phyloP scores from a whole-genome alignment of 2,888 invertebrate species.

The Zeuzera pyrina region DNA sequence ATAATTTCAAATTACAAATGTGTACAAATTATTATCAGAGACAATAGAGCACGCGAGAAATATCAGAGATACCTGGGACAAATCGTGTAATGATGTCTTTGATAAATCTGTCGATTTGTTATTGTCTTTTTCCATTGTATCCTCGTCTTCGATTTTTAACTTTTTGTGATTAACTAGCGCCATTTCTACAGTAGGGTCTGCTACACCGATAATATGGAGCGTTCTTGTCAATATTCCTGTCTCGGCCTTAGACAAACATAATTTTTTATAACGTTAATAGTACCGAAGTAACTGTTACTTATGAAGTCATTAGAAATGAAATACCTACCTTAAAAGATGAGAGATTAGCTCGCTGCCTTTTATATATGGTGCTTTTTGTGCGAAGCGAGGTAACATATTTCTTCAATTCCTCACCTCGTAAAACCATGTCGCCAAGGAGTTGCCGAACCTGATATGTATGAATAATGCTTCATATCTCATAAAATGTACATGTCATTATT shows the following conservation, averaged over 20 bases:
- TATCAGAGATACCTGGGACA: conserved; percentile 66
- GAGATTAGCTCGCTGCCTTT: conserved; percentile 83
- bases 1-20: too few relatives aligned
- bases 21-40: too few relatives aligned
- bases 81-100: conserved; percentile 59
- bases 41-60: too few relatives aligned
- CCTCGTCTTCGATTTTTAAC: conserved; percentile 67
- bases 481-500: neutral
- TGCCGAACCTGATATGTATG: conserved; percentile 42
- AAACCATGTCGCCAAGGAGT: conserved; percentile 76
- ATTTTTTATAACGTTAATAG: neutral
- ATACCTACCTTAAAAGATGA: conserved; percentile 75
- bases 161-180: conserved; percentile 66
- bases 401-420: conserved; percentile 88
- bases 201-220: conserved; percentile 79
- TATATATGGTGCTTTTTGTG: conserved; percentile 86
- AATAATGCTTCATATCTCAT: neutral
- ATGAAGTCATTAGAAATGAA: conserved; percentile 10
- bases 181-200: conserved; percentile 66
- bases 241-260: conserved; percentile 71
- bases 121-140: conserved; percentile 64
- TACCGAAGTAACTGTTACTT: conserved; percentile 15
- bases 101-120: conserved; percentile 46
- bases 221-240: conserved; percentile 83
- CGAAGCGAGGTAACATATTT: conserved; percentile 87